Conservation (phyloP, 2,797 vertebrate genomes). For the Propithecus deckenii region DNA sequence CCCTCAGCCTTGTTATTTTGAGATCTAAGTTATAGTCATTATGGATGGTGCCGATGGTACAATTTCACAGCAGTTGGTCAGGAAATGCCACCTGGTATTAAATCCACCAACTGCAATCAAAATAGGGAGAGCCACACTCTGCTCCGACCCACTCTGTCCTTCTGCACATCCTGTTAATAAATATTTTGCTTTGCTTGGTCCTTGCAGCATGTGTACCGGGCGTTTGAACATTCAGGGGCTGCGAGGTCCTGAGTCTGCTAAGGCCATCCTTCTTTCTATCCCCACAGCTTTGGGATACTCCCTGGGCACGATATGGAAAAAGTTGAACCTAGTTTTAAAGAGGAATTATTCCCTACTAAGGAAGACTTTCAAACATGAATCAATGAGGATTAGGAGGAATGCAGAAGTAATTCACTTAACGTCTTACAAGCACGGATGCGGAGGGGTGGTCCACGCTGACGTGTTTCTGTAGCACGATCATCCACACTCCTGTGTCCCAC, state of each 20-base stretch:
- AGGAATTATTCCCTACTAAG: neutral
- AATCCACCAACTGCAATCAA: neutral
- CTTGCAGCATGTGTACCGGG: neutral
- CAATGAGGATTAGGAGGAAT: neutral
- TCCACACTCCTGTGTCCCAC: neutral
- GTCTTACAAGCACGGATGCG: neutral
- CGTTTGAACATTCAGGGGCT: neutral
- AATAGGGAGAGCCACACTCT: neutral
- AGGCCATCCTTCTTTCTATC: neutral
- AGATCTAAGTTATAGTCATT: neutral
- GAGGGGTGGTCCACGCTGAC: neutral
- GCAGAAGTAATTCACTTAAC: neutral
- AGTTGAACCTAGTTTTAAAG: neutral
- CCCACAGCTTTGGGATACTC: neutral
- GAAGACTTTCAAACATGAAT: neutral
- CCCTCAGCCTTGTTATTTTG: conserved; percentile 44
- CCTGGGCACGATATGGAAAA: neutral
- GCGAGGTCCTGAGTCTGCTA: neutral
- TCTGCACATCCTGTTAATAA: neutral
- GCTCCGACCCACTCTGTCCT: neutral
- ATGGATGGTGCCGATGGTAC: neutral
- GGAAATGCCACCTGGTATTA: conserved; percentile 45
- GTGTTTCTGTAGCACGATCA: neutral
- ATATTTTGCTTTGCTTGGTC: neutral
- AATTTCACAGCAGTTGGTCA: conserved; percentile 26